Evolutionary conservation across 2,888 invertebrate genomes (phyloP).

Genomic region (Andrena flavipes): DNA sequence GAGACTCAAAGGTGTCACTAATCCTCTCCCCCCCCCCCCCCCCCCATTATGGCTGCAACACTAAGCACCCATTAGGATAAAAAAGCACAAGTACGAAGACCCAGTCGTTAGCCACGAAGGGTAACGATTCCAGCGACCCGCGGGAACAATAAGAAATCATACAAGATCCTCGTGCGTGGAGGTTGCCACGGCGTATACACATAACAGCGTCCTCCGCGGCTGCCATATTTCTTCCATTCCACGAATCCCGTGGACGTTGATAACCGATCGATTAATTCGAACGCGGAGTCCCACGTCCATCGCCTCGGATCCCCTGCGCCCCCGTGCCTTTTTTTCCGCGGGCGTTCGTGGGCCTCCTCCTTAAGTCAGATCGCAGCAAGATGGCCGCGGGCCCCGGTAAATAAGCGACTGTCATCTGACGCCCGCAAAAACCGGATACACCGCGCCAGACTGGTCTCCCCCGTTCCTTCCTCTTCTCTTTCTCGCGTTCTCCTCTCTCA

Average conservation of each 20-base stretch:
- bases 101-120: constrained; percentile 42
- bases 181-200: not conserved
- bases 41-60: not conserved
- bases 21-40: too few relatives aligned
- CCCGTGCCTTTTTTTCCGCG: constrained; percentile 42
- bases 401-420: constrained; percentile 85
- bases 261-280: constrained; percentile 82
- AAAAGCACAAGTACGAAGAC: constrained; percentile 4
- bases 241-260: constrained; percentile 74
- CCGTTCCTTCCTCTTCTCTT: constrained; percentile 35
- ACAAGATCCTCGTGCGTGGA: constrained; percentile 19
- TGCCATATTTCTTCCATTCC: constrained; percentile 66
- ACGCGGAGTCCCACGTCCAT: constrained; percentile 71
- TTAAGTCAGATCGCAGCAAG: constrained; percentile 83
- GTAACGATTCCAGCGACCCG: constrained; percentile 40
- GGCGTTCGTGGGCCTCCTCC: constrained; percentile 74
- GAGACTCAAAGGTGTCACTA: too few relatives aligned
- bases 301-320: constrained; percentile 68
- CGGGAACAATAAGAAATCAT: constrained; percentile 57
- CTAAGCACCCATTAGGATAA: not conserved
- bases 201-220: constrained; percentile 27
- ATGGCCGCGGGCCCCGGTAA: constrained; percentile 83
- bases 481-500: constrained; percentile 41
- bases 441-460: constrained; percentile 81
- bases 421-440: constrained; percentile 84